Evolutionary conservation across 2,113 vertebrate genomes (phyloP), one percentile per base, ranked within the genome.

Genomic region (Anolis carolinensis): DNA sequence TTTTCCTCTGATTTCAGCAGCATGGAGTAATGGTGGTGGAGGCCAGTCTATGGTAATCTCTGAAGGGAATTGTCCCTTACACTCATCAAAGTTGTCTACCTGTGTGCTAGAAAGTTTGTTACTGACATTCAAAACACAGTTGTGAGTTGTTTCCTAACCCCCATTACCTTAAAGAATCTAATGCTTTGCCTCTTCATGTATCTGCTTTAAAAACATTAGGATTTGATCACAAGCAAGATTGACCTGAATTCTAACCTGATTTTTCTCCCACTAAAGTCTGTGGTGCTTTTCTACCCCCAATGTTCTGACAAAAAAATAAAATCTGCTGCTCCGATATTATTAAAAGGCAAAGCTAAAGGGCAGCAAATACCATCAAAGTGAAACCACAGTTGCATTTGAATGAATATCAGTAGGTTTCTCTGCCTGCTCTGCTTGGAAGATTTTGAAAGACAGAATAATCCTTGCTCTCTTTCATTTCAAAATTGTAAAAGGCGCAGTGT

Each of bases 331-430:
- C 36, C 67, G 59, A 68, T 74, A 32, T 79, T 85, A 84, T 30
- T 83, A 91, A 84, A 78, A n/a, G 84, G 78, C 82, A 83, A 91
- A 89, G 84, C 70, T 82, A 92, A 93, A 86, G 48, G 39, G 63
- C 82, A 87, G 76, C 81, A 78, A 89, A 87, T 89, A 67, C 88
- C 92, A 89, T 81, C 89, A 85, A 87, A 81, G 83, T 78, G 77
- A 77, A 86, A 86, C 39, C 10, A 1, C 79, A 79, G 67, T 87
- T 89, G 90, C 92, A 91, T 86, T 77, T 92, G 91, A 94, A 92
- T 90, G 89, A 65, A 74, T 93, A 86, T 44, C 90, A 91, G 88
- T 91, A 90, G 92, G 92, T 93, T 90, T 93, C 92, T 82, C 92
- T 93, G 87, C 89, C 88, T 75, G 76, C 76, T 80, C 30, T 59